phyloP scores from a whole-genome alignment of 2,797 vertebrate species.

The Enteromius radiatus region DNA sequence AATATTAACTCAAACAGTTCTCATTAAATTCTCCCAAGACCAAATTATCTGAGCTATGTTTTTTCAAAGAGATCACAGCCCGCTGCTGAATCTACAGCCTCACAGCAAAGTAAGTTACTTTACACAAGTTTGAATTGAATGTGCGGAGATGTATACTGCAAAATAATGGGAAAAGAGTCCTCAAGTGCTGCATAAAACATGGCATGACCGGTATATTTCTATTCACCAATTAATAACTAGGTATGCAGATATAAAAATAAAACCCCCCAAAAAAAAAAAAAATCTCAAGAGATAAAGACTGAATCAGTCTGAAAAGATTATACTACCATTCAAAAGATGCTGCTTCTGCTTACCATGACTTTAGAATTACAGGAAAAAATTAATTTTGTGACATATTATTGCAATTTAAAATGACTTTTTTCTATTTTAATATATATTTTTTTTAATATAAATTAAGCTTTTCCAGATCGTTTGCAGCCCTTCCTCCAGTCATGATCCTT shows the following conservation, averaged over 20 bases:
- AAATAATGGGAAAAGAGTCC: neutral
- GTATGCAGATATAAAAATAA: neutral
- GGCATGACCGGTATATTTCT: neutral
- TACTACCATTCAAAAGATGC: neutral
- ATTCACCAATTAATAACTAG: neutral
- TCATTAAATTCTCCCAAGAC: neutral
- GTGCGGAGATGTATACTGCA: neutral
- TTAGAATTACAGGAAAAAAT: neutral
- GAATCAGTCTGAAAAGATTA: neutral
- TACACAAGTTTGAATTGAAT: neutral
- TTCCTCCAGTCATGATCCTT: neutral
- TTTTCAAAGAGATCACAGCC: neutral
- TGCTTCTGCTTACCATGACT: no score
- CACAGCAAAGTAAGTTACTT: neutral
- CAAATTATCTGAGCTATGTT: conserved; percentile 4
- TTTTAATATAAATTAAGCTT: no score
- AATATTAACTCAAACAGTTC: neutral
- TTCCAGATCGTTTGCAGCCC: neutral
- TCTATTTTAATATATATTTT: neutral
- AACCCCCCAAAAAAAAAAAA: neutral
- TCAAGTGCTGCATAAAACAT: neutral
- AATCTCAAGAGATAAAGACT: neutral
- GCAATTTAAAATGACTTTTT: neutral
- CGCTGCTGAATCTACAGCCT: neutral
- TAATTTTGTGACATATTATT: neutral